Conservation (phyloP, 2,888 invertebrate genomes). For the Polymixis lichenea region DNA sequence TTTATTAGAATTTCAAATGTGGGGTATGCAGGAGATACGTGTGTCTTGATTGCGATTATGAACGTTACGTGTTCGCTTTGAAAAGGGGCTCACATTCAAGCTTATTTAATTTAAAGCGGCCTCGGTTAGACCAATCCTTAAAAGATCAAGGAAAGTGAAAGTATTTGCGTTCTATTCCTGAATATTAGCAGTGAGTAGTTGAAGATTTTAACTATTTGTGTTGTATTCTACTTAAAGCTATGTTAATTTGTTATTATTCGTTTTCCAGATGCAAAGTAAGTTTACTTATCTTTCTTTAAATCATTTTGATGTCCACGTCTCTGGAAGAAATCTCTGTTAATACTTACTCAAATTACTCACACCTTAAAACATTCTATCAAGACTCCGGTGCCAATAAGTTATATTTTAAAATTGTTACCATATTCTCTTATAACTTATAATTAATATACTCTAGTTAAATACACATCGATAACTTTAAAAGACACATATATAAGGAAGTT, state of each 20-base stretch:
- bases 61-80: conserved; percentile 34
- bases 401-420: conserved; percentile 11
- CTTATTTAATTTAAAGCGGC: conserved; percentile 32
- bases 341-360: conserved; percentile 38
- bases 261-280: conserved; percentile 23
- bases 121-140: conserved; percentile 16
- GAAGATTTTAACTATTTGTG: conserved; percentile 7
- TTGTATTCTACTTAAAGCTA: conserved; percentile 27
- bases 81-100: conserved; percentile 33
- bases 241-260: conserved; percentile 12
- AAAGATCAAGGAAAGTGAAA: conserved; percentile 9
- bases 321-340: conserved; percentile 42
- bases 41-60: conserved; percentile 53
- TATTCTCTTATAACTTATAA: conserved; percentile 41
- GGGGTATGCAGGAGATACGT: conserved; percentile 41
- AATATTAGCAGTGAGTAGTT: conserved; percentile 4
- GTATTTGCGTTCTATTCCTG: conserved; percentile 1
- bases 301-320: conserved; percentile 26
- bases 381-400: conserved; percentile 62
- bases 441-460: conserved; percentile 63
- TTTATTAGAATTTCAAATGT: conserved; percentile 56
- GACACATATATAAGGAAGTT: conserved; percentile 63
- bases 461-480: conserved; percentile 68
- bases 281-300: conserved; percentile 56
- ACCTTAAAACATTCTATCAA: conserved; percentile 27